Evolutionary conservation across 2,888 invertebrate species (phyloP).

Genomic region (Lasioglossum marginatum): DNA sequence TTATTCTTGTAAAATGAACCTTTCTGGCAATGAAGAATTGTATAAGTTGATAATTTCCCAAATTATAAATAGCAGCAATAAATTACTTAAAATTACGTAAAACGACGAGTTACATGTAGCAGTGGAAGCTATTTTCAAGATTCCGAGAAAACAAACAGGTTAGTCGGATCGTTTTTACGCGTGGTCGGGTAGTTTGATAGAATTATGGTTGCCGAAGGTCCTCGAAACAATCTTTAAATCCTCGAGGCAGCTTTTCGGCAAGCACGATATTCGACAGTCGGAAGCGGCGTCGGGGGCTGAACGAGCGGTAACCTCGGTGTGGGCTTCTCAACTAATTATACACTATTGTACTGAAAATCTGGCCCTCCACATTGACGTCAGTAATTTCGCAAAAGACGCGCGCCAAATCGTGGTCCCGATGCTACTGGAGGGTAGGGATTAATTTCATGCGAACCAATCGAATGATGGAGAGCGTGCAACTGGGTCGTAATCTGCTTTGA

Average conservation of each 20-base stretch:
- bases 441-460: constrained; percentile 61
- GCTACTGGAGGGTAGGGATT: constrained; percentile 52
- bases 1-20: not conserved
- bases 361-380: constrained; percentile 65
- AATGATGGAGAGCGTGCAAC: constrained; percentile 41
- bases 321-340: constrained; percentile 83
- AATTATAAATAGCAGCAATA: not conserved
- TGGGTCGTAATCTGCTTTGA: constrained; percentile 68
- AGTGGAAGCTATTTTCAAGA: not conserved
- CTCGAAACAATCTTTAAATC: constrained; percentile 27
- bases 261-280: constrained; percentile 32
- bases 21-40: not conserved
- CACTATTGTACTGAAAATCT: constrained; percentile 80
- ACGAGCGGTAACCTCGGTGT: constrained; percentile 46
- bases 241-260: constrained; percentile 6
- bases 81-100: no score
- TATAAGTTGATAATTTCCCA: not conserved
- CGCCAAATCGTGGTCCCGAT: constrained; percentile 39
- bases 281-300: constrained; percentile 20
- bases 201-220: constrained; percentile 4
- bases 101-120: not conserved
- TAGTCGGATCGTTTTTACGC: not conserved
- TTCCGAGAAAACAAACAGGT: not conserved
- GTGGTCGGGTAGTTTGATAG: not conserved
- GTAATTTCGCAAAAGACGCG: constrained; percentile 69